Evolutionary conservation across 2,797 vertebrate species (phyloP), one percentile per base, ranked within the genome.

Genomic region (Myotis findleyi): DNA sequence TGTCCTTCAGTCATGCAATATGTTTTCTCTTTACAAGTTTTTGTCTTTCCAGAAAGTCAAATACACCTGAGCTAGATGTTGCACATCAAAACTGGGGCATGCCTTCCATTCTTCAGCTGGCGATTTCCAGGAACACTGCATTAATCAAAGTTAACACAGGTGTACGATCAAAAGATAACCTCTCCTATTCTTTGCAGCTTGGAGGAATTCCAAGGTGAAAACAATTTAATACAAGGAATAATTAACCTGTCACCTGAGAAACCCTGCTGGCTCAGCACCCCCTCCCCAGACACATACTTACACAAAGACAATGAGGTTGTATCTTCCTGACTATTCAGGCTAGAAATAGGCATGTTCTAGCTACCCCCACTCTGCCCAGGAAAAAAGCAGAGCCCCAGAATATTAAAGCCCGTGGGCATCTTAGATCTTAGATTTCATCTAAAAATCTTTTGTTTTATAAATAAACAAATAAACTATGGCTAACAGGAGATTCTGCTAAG

Each of bases 241-340:
- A 99, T 99, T 99, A 99, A 98, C 97, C 96, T 97, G 98, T 98
- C 97, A 97, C 92, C 97, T 87, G 97, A 98, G 97, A 98, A 98
- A 96, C 89, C 95, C 66, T 76, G 89, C 94, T 91, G 7, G 53
- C n/a, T 93, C 86, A 84, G 92, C 81, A 80, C 16, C 57, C 57
- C n/a, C 41, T 30, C 53, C 55, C 49, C 38, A 38, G 27, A 51
- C 20, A 27, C 23, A 36, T 16, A 27, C 77, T 44, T 85, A 79
- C 87, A 95, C 72, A 94, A 84, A 97, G 95, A 94, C 94, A 95
- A 93, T 36, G 81, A 87, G 79, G 18, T 4, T 1, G 9, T 5
- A 57, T 62, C 73, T 30, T 21, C 30, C 27, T 44, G 88, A 89
- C 55, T 18, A 1, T 41, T 62, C 27, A 2, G 62, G 25, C 75